Evolutionary conservation across 2,888 invertebrate genomes (phyloP), one percentile per base, ranked within the genome.

Genomic region (Blastobasis adustella): DNA sequence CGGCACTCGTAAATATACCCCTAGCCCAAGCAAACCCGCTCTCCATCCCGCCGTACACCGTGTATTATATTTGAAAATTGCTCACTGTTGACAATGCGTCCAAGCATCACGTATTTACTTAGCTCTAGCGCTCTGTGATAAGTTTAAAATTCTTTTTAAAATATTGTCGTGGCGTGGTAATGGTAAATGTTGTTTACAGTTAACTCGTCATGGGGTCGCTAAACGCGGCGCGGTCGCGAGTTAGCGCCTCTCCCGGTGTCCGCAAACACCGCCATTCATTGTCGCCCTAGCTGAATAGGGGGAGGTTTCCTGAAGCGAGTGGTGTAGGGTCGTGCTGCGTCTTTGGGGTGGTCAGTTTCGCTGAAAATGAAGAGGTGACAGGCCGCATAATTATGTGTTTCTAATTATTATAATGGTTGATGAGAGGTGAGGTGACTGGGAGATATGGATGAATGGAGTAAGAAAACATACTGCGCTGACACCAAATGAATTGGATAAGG

Each of bases 181-280:
- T 78, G 82, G 84, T 85, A 42, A 73, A 70, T 79, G 78, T 69
- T 73, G 71, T 76, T 72, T 72, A 74, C 76, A 73, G 76, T 76
- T 76, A 74, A 65, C 60, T 71, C 73, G 74, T 70, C 76, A 73
- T 69, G 66, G 58, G 53, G 68, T 67, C 67, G 75, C 73, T 75
- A 74, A 76, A 71, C 72, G 70, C 48, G 62, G 53, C 64, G 63
- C 79, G 73, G 82, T 87, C 83, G 79, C 85, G 73, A 70, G 84
- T 88, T 88, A 88, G 84, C 88, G 82, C 85, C 87, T 88, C 76
- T 77, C 86, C 82, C 78, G 86, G 86, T 84, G 86, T 87, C 79
- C 83, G 71, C 77, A 84, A 84, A 88, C 82, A 86, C 50, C 59
- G 67, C 72, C 77, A 82, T 83, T 82, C 82, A 84, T 83, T 82